Conservation (phyloP, 1,140 invertebrate genomes). For the Drosophila paulistorum region DNA sequence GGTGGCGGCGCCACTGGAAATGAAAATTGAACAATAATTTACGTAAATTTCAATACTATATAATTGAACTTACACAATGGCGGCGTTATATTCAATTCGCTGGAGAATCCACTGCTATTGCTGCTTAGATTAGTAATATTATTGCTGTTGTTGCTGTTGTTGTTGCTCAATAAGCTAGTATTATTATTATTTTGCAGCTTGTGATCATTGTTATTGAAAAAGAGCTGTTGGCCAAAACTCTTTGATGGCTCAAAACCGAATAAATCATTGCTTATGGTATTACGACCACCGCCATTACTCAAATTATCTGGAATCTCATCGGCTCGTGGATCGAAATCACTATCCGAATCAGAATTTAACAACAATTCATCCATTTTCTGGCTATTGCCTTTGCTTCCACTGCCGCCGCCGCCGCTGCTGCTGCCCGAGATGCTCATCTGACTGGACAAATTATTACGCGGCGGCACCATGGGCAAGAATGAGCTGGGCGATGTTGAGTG, state of each 20-base stretch:
- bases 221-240: conserved; percentile 83
- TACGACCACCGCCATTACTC: conserved; percentile 61
- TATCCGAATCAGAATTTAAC: conserved; percentile 91
- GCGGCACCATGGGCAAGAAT: conserved; percentile 87
- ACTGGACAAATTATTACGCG: conserved; percentile 86
- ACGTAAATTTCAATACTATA: not conserved
- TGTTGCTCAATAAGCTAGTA: conserved; percentile 51
- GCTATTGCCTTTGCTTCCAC: conserved; percentile 85
- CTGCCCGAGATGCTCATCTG: conserved; percentile 79
- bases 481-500: conserved; percentile 66
- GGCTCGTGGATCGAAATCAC: conserved; percentile 90
- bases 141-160: conserved; percentile 45
- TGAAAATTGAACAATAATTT: not conserved
- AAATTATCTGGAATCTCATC: conserved; percentile 85
- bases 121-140: conserved; percentile 49
- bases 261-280: conserved; percentile 79
- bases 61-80: conserved; percentile 86
- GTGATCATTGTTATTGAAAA: conserved; percentile 73
- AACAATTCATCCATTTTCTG: conserved; percentile 92
- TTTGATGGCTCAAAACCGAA: conserved; percentile 81
- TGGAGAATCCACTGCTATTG: conserved; percentile 73
- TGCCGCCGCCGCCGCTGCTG: conserved; percentile 31
- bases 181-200: conserved; percentile 69
- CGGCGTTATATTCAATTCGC: conserved; percentile 83
- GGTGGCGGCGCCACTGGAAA: conserved; percentile 91